Evolutionary conservation across 2,113 vertebrate genomes (phyloP).

Genomic region (Cromileptes altivelis): DNA sequence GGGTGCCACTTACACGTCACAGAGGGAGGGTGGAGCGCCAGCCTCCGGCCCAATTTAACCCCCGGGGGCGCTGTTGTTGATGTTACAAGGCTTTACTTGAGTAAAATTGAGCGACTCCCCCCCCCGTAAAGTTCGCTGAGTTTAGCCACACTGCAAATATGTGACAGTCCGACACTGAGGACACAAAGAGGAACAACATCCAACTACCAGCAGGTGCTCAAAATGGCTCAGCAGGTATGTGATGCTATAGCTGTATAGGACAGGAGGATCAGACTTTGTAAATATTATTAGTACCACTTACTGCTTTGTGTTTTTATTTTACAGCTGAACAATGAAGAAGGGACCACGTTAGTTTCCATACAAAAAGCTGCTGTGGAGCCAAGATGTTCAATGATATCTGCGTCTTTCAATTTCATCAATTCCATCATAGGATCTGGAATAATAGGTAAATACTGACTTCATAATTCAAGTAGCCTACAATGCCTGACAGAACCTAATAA

Average conservation of each 20-base stretch:
- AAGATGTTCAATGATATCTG: conserved; percentile 84
- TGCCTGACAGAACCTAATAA: not conserved
- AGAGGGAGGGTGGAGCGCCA: not conserved
- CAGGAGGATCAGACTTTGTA: not conserved
- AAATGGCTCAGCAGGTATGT: conserved; percentile 73
- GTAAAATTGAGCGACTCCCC: not conserved
- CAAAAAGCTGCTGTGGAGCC: conserved; percentile 61
- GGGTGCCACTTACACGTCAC: too few species aligned
- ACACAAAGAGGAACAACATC: conserved; percentile 5
- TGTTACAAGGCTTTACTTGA: too few species aligned
- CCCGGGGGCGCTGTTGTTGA: not conserved
- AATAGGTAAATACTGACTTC: conserved; percentile 85
- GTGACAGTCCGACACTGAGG: not conserved
- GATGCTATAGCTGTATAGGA: not conserved
- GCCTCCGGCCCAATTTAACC: not conserved
- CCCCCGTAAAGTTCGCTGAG: not conserved
- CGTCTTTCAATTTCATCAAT: conserved; percentile 95
- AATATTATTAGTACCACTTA: not conserved
- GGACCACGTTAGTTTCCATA: conserved; percentile 78
- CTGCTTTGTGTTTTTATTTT: conserved; percentile 15
- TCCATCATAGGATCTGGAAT: conserved; percentile 95
- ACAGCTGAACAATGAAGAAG: conserved; percentile 81
- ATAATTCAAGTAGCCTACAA: too few species aligned
- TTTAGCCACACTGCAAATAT: conserved; percentile 21
- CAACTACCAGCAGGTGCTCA: conserved; percentile 18